Percentiles rank a stretch among this genome's conserved stretches.
Conservation (phyloP, 2,888 invertebrate species). For the Dryobotodes eremita region DNA sequence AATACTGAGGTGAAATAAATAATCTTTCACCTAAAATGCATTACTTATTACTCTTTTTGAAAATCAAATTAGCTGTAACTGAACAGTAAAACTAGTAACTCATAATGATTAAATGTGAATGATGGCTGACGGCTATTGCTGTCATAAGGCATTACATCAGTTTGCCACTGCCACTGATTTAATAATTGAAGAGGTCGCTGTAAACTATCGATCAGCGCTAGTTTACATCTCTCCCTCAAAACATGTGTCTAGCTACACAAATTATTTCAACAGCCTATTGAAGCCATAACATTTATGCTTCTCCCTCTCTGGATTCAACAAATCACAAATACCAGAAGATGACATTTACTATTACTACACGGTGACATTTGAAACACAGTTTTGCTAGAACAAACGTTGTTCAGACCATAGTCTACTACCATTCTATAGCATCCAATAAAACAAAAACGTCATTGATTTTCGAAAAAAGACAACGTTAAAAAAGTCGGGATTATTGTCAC, state of each 20-base stretch:
- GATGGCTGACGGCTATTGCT: neutral
- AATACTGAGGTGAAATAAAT: constrained; percentile 23
- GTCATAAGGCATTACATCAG: neutral
- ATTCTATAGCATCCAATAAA: no score
- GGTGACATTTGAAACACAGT: no score
- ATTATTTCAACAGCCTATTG: neutral
- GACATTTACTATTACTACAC: neutral
- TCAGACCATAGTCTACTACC: no score
- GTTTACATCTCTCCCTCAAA: neutral
- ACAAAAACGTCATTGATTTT: no score
- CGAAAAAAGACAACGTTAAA: no score
- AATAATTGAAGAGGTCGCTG: neutral
- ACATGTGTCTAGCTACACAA: neutral
- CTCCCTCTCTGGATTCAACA: neutral
- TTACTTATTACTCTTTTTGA: constrained; percentile 15
- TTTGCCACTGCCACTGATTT: neutral
- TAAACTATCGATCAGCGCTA: no score
- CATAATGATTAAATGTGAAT: neutral
- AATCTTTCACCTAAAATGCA: constrained; percentile 1
- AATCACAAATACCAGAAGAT: neutral
- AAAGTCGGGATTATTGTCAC: no score
- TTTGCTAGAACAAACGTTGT: no score
- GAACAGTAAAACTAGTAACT: neutral
- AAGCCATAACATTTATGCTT: neutral
- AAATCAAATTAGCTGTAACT: neutral